Evolutionary conservation across 2,797 vertebrate species (phyloP).

Genomic region (Mus spretus): DNA sequence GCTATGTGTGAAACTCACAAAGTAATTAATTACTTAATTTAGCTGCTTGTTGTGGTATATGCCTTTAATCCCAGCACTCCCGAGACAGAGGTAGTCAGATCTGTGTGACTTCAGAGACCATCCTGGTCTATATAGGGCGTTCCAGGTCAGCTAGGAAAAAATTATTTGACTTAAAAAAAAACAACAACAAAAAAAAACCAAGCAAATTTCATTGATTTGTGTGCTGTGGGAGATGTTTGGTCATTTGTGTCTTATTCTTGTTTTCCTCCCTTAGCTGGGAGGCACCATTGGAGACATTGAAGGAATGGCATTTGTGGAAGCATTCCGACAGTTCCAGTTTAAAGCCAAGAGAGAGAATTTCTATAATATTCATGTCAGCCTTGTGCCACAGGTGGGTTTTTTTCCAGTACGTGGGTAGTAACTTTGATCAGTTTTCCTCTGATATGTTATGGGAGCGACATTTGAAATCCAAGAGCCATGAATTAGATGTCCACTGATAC

Average conservation of each 20-base stretch:
- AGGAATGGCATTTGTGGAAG: constrained; percentile 92
- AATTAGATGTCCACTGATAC: background rate
- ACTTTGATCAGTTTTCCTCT: background rate
- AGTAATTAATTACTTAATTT: background rate
- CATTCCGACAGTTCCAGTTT: constrained; percentile 92
- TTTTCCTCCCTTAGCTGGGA: constrained; percentile 87
- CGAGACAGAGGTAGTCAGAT: background rate
- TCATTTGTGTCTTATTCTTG: constrained; percentile 38
- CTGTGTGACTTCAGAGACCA: background rate
- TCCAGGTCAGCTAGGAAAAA: background rate
- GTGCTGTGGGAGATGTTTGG: background rate
- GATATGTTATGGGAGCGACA: background rate
- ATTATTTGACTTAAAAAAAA: background rate
- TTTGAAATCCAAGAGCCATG: constrained; percentile 22
- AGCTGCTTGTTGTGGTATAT: background rate
- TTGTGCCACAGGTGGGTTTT: constrained; percentile 90
- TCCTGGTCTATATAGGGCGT: background rate
- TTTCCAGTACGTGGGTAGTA: background rate
- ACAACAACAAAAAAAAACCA: background rate
- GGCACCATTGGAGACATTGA: constrained; percentile 92
- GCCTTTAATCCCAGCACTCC: background rate
- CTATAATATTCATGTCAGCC: constrained; percentile 91
- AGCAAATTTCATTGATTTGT: constrained; percentile 2
- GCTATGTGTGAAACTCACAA: background rate
- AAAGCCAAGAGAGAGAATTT: constrained; percentile 91